A percentile compares a stretch with the other conserved stretches of the same genome.
Conservation (phyloP, 2,888 invertebrate genomes). For the Drosophila emarginata region DNA sequence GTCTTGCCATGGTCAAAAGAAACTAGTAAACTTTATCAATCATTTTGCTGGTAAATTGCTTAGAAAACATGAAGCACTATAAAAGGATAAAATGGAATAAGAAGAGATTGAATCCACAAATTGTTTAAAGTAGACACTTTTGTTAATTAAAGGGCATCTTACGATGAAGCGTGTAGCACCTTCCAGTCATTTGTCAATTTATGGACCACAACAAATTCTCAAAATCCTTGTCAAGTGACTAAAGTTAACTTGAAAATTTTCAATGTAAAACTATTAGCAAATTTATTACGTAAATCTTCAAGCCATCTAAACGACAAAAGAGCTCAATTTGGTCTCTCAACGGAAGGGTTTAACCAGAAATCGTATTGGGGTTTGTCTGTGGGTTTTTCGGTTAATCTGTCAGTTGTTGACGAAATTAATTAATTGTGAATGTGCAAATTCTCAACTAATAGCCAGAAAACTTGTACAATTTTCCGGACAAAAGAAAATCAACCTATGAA, state of each 20-base stretch:
- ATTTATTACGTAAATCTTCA: constrained; percentile 48
- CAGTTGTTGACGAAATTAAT: constrained; percentile 59
- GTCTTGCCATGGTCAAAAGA: constrained; percentile 23
- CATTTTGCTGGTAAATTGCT: constrained; percentile 81
- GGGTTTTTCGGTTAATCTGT: constrained; percentile 45
- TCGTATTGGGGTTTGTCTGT: constrained; percentile 32
- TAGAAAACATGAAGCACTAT: constrained; percentile 72
- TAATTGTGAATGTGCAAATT: constrained; percentile 74
- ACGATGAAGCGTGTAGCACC: constrained; percentile 20
- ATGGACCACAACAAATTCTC: constrained; percentile 43
- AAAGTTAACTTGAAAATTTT: neutral
- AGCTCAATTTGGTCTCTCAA: constrained; percentile 37
- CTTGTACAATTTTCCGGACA: constrained; percentile 56
- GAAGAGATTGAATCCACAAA: neutral
- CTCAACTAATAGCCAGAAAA: constrained; percentile 72
- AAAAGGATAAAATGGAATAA: constrained; percentile 1
- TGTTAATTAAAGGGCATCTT: neutral
- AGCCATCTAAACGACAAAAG: constrained; percentile 42
- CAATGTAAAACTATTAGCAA: constrained; percentile 58
- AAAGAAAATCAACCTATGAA: constrained; percentile 15
- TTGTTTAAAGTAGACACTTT: neutral
- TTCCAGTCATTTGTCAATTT: constrained; percentile 65
- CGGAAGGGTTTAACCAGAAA: constrained; percentile 30
- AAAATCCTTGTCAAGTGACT: constrained; percentile 4
- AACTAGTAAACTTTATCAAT: constrained; percentile 77